Percentiles rank a stretch among this genome's conserved stretches.
These are phyloP conservation scores for Daubentonia madagascariensis DNA, from an alignment of 2,113 vertebrate species.

Conservation along the genomic window DNA sequence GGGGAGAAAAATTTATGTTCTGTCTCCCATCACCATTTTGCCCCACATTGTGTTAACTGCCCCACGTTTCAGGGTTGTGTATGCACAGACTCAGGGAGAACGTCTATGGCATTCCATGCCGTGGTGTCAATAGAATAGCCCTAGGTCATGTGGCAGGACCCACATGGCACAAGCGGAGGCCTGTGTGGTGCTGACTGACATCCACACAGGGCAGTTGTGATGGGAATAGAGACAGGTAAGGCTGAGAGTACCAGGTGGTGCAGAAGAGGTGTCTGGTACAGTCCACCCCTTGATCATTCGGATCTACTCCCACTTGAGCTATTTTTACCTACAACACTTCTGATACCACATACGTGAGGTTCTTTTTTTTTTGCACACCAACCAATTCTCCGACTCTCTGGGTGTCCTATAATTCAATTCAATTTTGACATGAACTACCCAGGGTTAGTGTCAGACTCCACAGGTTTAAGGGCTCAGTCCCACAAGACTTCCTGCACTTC, in stretches of 20 bases:
- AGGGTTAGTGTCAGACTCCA: not conserved
- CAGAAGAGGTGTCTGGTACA: rapidly evolving
- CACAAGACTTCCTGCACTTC: not conserved
- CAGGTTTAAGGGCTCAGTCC: not conserved
- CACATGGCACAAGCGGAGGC: rapidly evolving
- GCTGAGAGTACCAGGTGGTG: too few relatives aligned
- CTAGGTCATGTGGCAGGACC: not conserved
- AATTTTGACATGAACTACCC: not conserved
- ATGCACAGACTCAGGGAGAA: rapidly evolving
- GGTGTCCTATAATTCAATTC: not conserved
- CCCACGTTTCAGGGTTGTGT: rapidly evolving
- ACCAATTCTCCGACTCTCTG: not conserved
- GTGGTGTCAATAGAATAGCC: not conserved
- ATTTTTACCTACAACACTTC: not conserved
- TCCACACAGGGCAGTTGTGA: too few relatives aligned
- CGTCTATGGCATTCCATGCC: rapidly evolving
- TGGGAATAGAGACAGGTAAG: not conserved
- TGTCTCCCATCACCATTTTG: not conserved
- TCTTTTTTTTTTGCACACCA: not conserved
- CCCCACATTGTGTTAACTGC: rapidly evolving
- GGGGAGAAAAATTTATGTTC: rapidly evolving
- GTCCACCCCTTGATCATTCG: not conserved
- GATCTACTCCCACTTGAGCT: too few relatives aligned
- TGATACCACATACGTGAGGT: not conserved
- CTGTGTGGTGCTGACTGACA: not conserved